phyloP scores from a whole-genome alignment of 2,888 invertebrate genomes.

The Lasius platythorax region DNA sequence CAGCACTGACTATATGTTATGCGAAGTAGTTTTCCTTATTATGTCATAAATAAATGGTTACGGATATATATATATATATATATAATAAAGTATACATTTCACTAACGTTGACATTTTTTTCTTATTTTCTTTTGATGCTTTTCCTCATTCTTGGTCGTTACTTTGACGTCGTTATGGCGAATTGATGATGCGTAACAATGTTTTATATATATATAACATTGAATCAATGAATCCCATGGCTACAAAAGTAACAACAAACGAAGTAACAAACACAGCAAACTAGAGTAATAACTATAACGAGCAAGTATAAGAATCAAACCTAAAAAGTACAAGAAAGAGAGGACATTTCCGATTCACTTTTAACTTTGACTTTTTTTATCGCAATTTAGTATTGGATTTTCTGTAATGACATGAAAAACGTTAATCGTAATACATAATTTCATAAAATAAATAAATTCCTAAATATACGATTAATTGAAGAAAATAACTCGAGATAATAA shows the following conservation, averaged over 20 bases:
- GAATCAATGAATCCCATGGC: slow-evolving; percentile 1
- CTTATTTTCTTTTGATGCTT: no score
- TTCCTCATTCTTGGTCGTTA: no score
- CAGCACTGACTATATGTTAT: neutral
- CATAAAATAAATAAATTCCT: neutral
- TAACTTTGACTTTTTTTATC: neutral
- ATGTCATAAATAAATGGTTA: neutral
- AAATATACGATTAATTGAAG: neutral
- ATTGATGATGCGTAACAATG: no score
- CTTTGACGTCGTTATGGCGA: no score
- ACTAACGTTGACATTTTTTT: no score
- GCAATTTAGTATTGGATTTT: neutral
- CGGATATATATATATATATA: neutral
- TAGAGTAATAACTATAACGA: neutral
- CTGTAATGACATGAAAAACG: neutral
- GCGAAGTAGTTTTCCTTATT: neutral
- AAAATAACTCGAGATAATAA: no score
- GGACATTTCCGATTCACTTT: neutral
- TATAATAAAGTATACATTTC: neutral
- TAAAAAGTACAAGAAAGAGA: neutral
- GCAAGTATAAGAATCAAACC: neutral
- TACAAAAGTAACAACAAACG: slow-evolving; percentile 23
- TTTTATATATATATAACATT: no score
- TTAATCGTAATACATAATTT: neutral
- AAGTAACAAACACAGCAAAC: neutral